Base-by-base conservation (phyloP, 2,888 invertebrate genomes). In the Diarsia brunnea region DNA sequence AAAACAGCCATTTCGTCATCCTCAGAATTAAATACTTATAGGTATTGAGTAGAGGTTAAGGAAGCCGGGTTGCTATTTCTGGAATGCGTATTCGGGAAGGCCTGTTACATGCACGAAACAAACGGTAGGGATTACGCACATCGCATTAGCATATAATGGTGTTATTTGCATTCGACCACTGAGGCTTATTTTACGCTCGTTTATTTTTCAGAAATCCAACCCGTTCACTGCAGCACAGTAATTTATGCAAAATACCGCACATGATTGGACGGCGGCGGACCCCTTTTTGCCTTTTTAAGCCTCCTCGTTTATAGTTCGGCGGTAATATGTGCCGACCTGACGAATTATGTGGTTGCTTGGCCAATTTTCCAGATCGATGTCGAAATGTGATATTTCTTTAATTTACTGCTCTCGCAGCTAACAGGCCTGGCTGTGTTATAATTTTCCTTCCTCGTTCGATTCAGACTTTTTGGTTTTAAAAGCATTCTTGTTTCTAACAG, bases 101-200 rank as follows among this genome's bases (percentile, higher is more conserved):
- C 89, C 89, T 88, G 89, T 89, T 91, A 91, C 91, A 91, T 90
- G 90, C 92, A 90, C 89, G 91, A 89, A 91, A 92, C 93, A 92
- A 90, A 91, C 92, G 87, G 91, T 89, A 89, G 91, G 93, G 92
- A 94, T 94, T 95, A 95, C 95, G 94, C 95, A 94, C 92, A 90
- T 92, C 90, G 89, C 90, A 95, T 96, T 95, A 95, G 90, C 95
- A 95, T 96, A 95, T 95, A 95, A 96, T 95, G 91, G 95, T 91
- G 94, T 92, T 95, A 95, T 95, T 96, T 94, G 94, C 95, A 95
- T 96, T 94, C 91, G 92, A 84, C 90, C 92, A 89, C 91, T 89
- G 91, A 88, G 91, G 92, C 90, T 93, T 94, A 93, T 94, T 95
- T 94, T 93, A 93, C 94, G 92, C 90, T 92, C 89, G 93, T 92